Evolutionary conservation across 2,113 vertebrate genomes (phyloP).

Genomic region (Entelurus aequoreus): DNA sequence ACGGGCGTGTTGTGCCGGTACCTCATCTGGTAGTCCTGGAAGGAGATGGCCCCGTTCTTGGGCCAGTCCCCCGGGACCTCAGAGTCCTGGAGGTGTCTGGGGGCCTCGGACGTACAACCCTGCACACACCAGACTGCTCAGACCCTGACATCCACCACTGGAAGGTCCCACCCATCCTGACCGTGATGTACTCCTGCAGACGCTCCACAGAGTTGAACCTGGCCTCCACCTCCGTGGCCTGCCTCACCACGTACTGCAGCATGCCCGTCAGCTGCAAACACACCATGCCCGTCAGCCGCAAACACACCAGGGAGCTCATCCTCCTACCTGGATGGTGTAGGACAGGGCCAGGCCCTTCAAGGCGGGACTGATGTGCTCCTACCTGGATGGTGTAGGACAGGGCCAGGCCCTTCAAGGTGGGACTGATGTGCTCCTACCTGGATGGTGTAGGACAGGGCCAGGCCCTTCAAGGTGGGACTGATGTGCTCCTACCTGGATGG

Average conservation of each 20-base stretch:
- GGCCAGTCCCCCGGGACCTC: constrained; percentile 69
- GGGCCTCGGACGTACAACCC: constrained; percentile 68
- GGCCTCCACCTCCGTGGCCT: constrained; percentile 71
- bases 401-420: constrained; percentile 74
- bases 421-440: constrained; percentile 44
- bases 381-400: constrained; percentile 75
- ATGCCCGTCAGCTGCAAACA: constrained; percentile 69
- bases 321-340: constrained; percentile 74
- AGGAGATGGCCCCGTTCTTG: constrained; percentile 66
- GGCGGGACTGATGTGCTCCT: constrained; percentile 50
- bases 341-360: constrained; percentile 76
- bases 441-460: constrained; percentile 76
- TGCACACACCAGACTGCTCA: constrained; percentile 26
- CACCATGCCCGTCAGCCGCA: constrained; percentile 69
- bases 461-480: constrained; percentile 69
- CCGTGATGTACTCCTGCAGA: constrained; percentile 69
- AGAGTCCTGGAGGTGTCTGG: constrained; percentile 41
- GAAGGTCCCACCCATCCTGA: constrained; percentile 4
- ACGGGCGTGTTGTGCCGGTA: constrained; percentile 75
- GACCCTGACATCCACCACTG: no score
- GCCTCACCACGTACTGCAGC: constrained; percentile 69
- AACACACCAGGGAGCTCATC: not conserved
- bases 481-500: constrained; percentile 61
- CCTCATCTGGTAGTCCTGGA: constrained; percentile 75
- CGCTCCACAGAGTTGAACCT: constrained; percentile 78